Base-by-base conservation (phyloP, 2,888 invertebrate genomes). In the Drosophila mayaguana region DNA sequence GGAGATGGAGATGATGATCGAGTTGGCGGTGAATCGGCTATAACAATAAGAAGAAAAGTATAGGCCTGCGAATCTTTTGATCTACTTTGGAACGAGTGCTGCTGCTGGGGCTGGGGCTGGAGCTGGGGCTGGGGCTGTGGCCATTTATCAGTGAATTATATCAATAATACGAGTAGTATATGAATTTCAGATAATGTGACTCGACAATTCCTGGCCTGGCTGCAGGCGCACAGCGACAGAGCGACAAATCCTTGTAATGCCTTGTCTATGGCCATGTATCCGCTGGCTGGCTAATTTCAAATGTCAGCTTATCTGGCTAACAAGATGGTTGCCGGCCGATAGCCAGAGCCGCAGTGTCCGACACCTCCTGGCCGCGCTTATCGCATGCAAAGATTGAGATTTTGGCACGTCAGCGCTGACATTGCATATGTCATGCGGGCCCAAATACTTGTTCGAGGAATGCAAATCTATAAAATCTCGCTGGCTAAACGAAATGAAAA, bases 301-400 rank as follows among this genome's bases (percentile, higher is more conserved):
- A 90, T 91, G 92, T 91, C 92, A 80, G 84, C 91, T 92, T 92
- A 92, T 91, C 91, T 81, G 75, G 57, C 77, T 79, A 89, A 90
- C 90, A 90, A 90, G 91, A 91, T 88, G 81, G 80, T 80, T 83
- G 82, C 67, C 43, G 34, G 28, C 28, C 78, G 90, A 91, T 91
- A 89, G 59, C 22, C 34, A 16, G 40, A 63, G 32, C 67, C 34
- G 9, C 34, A 66, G 32, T 73, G 80, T 72, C 69, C 72, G 76
- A 84, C 84, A 88, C 84, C 89, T 88, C 28, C 12, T 65, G 51
- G 38, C 36, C 12, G 32, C 45, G 36, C 63, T 75, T 79, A 78
- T 78, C 80, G 77, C 68, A 60, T 63, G 75, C 71, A 38, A 36
- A 80, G 75, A 79, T 79, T 79, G 72, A 69, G 75, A 69, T 65